A percentile compares a stretch with the other conserved stretches of the same genome.
Conservation (phyloP, 2,113 vertebrate species). For the Manacus vitellinus region DNA sequence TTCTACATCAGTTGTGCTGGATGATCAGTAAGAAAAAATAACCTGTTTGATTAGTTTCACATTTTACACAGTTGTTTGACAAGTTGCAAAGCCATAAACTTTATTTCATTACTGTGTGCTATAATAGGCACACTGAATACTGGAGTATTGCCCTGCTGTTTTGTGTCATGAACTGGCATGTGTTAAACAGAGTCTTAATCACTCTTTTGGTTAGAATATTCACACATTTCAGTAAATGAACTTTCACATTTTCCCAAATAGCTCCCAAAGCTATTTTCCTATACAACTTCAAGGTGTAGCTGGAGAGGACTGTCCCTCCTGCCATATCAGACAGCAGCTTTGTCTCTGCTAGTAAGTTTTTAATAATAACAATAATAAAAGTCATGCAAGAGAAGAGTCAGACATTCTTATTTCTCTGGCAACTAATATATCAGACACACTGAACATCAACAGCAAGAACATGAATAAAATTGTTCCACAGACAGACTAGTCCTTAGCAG, state of each 20-base stretch:
- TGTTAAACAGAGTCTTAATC: background rate
- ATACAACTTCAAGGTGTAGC: background rate
- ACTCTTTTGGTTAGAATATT: background rate
- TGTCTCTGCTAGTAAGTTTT: background rate
- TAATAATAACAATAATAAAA: background rate
- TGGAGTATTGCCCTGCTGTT: background rate
- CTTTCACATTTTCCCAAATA: background rate
- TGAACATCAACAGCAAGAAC: background rate
- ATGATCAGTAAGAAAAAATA: background rate
- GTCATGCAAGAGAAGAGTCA: background rate
- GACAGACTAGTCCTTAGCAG: background rate
- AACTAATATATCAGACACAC: background rate
- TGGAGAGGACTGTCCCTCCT: fast-evolving
- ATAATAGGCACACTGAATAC: background rate
- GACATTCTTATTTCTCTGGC: background rate
- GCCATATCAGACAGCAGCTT: fast-evolving
- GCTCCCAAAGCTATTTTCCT: background rate
- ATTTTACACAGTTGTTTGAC: conserved; percentile 25
- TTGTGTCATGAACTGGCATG: background rate
- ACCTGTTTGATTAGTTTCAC: conserved; percentile 9
- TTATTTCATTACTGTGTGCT: background rate
- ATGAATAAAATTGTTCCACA: background rate
- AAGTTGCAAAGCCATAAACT: conserved; percentile 17
- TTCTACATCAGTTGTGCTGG: background rate
- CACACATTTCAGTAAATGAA: background rate